These are phyloP conservation scores for Jacana jacana DNA, from an alignment of 2,113 vertebrate genomes.

Conservation along the genomic window DNA sequence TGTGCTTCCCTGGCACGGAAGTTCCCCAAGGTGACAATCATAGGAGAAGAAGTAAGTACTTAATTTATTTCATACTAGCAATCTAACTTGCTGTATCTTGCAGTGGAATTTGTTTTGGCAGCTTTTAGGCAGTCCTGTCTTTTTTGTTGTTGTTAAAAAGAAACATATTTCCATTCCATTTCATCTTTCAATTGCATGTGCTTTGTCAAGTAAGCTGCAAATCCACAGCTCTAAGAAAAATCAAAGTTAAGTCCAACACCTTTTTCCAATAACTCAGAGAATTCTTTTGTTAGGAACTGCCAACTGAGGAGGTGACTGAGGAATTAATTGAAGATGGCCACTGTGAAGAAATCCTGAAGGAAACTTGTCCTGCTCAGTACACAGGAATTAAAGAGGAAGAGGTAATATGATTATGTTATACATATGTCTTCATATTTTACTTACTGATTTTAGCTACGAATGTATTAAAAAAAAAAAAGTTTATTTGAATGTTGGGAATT, in stretches of 20 bases:
- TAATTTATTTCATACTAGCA: neutral
- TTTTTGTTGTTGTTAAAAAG: neutral
- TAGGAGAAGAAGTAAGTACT: slow-evolving; percentile 90
- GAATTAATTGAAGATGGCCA: slow-evolving; percentile 88
- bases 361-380: slow-evolving; percentile 86
- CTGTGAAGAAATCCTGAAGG: slow-evolving; percentile 87
- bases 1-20: slow-evolving; percentile 87
- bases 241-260: neutral
- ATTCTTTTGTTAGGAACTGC: slow-evolving; percentile 80
- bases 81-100: neutral
- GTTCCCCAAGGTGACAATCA: slow-evolving; percentile 92
- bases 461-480: neutral
- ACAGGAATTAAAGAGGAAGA: slow-evolving; percentile 88
- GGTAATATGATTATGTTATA: slow-evolving; percentile 76
- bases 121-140: neutral
- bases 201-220: neutral
- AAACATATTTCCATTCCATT: neutral
- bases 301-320: slow-evolving; percentile 80
- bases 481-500: neutral
- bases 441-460: neutral
- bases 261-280: neutral
- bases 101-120: neutral
- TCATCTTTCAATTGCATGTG: neutral
- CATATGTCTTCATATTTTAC: neutral
- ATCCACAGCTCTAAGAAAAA: neutral